These are phyloP conservation scores for Bugula neritina DNA, from an alignment of 2,888 invertebrate species.

Conservation along the genomic window DNA sequence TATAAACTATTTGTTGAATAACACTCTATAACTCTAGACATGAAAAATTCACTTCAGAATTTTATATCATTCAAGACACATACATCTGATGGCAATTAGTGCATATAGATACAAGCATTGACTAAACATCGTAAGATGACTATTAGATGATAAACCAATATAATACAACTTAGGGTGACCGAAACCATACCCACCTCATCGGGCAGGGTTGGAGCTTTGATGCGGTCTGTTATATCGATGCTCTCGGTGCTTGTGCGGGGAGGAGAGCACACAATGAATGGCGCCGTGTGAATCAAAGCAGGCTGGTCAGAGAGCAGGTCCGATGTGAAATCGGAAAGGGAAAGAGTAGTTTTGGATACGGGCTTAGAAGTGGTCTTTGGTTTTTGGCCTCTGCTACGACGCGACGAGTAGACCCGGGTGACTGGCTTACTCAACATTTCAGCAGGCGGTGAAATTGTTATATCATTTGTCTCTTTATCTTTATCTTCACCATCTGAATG, in stretches of 20 bases:
- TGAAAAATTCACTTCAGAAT: too few relatives aligned
- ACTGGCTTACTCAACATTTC: neutral
- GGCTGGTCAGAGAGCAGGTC: neutral
- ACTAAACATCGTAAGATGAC: too few relatives aligned
- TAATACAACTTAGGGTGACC: too few relatives aligned
- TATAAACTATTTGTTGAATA: too few relatives aligned
- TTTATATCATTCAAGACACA: too few relatives aligned
- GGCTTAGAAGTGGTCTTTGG: neutral
- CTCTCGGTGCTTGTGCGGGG: neutral
- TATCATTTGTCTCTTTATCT: neutral
- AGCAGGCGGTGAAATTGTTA: neutral
- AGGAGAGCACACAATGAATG: neutral
- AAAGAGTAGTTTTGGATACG: neutral
- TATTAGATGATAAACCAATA: too few relatives aligned
- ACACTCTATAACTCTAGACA: too few relatives aligned
- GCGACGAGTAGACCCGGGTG: neutral
- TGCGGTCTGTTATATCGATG: constrained; percentile 9
- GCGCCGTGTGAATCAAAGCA: neutral
- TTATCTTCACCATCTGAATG: neutral
- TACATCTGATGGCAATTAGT: too few relatives aligned
- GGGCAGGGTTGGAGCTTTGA: neutral
- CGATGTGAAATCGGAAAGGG: neutral
- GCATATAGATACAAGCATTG: too few relatives aligned
- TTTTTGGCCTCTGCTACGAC: neutral
- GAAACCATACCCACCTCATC: too few relatives aligned